phyloP scores from a whole-genome alignment of 2,888 invertebrate genomes.

The Chesias legatella region DNA sequence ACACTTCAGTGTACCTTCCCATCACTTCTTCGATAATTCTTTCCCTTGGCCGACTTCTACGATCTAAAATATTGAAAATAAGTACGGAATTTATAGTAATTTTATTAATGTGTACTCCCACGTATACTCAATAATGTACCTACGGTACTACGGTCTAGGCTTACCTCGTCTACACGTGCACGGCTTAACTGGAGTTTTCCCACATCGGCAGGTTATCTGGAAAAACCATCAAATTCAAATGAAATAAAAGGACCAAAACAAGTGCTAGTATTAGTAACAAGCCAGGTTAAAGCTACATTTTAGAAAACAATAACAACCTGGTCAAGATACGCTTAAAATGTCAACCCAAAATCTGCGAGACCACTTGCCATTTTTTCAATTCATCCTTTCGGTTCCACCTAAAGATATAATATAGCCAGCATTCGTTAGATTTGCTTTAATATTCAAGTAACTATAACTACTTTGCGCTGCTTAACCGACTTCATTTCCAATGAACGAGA shows the following conservation, averaged over 20 bases:
- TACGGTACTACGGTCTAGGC: constrained; percentile 16
- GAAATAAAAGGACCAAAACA: constrained; percentile 1
- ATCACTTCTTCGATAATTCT: constrained; percentile 59
- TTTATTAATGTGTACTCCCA: constrained; percentile 51
- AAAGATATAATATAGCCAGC: no score
- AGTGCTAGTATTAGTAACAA: no score
- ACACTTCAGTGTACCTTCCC: constrained; percentile 50
- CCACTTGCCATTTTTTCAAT: no score
- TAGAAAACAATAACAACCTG: no score
- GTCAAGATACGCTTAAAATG: no score
- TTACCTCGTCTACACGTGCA: constrained; percentile 46
- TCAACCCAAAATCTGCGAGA: no score
- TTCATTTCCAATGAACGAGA: no score
- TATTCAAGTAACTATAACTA: no score
- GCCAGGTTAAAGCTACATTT: no score
- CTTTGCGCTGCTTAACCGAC: no score
- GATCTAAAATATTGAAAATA: constrained; percentile 51
- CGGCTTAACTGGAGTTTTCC: constrained; percentile 25
- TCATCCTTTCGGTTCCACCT: no score
- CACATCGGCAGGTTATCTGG: constrained; percentile 41
- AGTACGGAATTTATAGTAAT: not conserved
- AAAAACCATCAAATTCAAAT: constrained; percentile 13
- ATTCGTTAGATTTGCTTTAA: no score
- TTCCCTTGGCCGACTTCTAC: constrained; percentile 45
- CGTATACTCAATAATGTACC: constrained; percentile 32